Evolutionary conservation across 2,797 vertebrate genomes (phyloP), one percentile per base, ranked within the genome.

Genomic region (Megalops cyprinoides): DNA sequence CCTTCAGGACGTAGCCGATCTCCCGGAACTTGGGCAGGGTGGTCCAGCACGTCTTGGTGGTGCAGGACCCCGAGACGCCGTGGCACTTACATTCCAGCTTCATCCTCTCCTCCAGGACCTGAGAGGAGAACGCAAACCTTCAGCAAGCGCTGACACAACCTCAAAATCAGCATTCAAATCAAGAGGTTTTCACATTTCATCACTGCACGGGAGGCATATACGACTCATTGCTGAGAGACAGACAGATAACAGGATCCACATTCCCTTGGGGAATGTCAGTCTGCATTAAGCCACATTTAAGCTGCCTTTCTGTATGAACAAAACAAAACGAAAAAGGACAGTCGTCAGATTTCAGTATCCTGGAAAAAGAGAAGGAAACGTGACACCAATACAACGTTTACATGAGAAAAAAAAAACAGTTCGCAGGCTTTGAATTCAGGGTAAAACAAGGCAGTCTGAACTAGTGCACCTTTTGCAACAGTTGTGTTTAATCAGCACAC

Each of bases 1-100:
- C 97, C 91, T 98, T 99, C 87, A 99, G 91, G 84, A 97, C 91
- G 84, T 97, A 96, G 62, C 98, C 98, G 0, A 99, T 96, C 94
- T 99, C 98, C 69, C 98, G 92, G 94, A 99, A 99, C 87, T 97
- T 97, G 0, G 98, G 98, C 37, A 99, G 94, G 0, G 97, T 99
- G 85, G 97, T 98, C 98, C 98, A 99, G 94, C 98, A 99, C 31
- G 98, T 99, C 94, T 97, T 99, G 6, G 98, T 99, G 85, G 98
- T 99, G 81, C 98, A 99, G 71, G 98, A 99, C 55, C 98, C 98
- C 0, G 98, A 99, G 84, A 99, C 97, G 0, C 98, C 98, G 0
- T 99, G 98, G 34, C 98, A 99, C 87, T 99, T 99, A 85, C 98
- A 99, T 89, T 99, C 98, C 89, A 99, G 85, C 90, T 98, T 99